Evolutionary conservation across 2,888 invertebrate species (phyloP).

Genomic region (Dasysyrphus albostriatus): DNA sequence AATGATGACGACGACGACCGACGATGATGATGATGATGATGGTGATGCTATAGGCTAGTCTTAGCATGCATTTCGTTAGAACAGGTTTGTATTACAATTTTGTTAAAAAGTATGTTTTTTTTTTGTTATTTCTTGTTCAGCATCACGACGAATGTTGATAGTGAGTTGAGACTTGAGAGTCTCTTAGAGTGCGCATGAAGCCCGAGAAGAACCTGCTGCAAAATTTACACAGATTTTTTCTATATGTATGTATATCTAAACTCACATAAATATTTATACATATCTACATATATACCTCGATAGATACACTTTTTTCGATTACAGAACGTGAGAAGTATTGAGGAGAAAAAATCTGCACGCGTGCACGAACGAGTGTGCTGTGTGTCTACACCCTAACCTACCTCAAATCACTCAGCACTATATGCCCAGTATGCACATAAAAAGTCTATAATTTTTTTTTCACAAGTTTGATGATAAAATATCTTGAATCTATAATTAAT

Average conservation of each 20-base stretch:
- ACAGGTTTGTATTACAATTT: constrained; percentile 63
- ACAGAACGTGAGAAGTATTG: constrained; percentile 55
- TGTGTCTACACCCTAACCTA: constrained; percentile 55
- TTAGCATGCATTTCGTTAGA: constrained; percentile 55
- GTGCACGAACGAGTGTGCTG: constrained; percentile 45
- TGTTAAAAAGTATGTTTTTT: constrained; percentile 27
- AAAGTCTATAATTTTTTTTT: constrained; percentile 14
- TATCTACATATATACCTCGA: not conserved
- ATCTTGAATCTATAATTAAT: constrained; percentile 70
- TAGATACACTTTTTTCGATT: not conserved
- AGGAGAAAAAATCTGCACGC: constrained; percentile 39
- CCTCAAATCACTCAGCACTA: constrained; percentile 24
- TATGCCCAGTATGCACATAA: not conserved
- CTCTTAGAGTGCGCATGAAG: constrained; percentile 3
- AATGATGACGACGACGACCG: constrained; percentile 34
- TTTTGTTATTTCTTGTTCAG: constrained; percentile 2
- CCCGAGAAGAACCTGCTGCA: constrained; percentile 61
- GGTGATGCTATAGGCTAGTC: constrained; percentile 22
- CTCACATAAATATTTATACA: no score
- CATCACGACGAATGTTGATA: constrained; percentile 66
- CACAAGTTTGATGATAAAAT: constrained; percentile 64
- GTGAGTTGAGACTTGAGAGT: constrained; percentile 33
- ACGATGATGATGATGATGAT: constrained; percentile 35
- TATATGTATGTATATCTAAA: not conserved
- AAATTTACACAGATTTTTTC: not conserved